Conservation (phyloP, 2,888 invertebrate species). For the Polymixis flavicincta region DNA sequence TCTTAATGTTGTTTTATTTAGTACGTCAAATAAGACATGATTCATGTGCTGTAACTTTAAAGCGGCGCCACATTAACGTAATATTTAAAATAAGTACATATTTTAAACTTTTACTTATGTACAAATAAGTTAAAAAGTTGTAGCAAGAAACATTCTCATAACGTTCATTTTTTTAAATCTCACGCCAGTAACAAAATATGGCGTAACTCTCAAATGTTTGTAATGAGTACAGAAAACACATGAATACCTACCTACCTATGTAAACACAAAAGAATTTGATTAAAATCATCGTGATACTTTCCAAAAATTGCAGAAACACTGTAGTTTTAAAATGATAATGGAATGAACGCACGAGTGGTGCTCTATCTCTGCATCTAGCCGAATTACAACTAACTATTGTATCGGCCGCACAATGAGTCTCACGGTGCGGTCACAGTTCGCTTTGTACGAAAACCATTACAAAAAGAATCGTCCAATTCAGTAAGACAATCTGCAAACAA, state of each 20-base stretch:
- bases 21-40: background rate
- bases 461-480: conserved; percentile 37
- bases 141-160: conserved; percentile 5
- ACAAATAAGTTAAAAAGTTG: background rate
- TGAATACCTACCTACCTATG: background rate
- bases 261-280: conserved; percentile 54
- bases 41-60: conserved; percentile 16
- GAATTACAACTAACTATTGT: conserved; percentile 64
- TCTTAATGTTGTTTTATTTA: conserved; percentile 31
- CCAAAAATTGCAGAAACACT: conserved; percentile 57
- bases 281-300: conserved; percentile 57
- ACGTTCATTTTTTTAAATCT: conserved; percentile 13
- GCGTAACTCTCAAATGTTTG: background rate
- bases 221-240: conserved; percentile 4
- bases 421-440: conserved; percentile 45
- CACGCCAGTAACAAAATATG: conserved; percentile 29
- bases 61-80: background rate
- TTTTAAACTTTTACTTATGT: background rate
- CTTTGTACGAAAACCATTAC: conserved; percentile 48
- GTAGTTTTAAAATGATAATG: conserved; percentile 53
- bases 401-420: conserved; percentile 55
- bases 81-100: background rate
- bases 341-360: conserved; percentile 57
- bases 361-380: conserved; percentile 63
- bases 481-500: conserved; percentile 12